Conservation (phyloP, 53 echinoderm and acorn worm genomes). For the Pentamera pediparva region DNA sequence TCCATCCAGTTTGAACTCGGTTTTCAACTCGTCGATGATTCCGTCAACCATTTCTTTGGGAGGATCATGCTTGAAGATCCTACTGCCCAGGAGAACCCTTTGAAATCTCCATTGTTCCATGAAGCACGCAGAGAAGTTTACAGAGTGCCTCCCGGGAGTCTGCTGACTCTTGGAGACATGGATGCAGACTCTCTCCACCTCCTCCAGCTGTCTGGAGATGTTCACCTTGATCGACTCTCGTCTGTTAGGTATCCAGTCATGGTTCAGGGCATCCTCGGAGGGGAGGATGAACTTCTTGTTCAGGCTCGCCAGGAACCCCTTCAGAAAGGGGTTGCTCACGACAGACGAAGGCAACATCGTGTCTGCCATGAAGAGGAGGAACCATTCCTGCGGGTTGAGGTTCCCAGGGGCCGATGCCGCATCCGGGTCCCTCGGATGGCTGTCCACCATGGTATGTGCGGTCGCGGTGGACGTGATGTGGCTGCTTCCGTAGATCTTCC, state of each 20-base stretch:
- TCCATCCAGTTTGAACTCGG: slow-evolving; percentile 4
- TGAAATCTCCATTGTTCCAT: slow-evolving; percentile 9
- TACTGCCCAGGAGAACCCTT: slow-evolving; percentile 1
- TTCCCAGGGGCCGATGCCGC: too few relatives aligned
- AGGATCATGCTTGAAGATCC: slow-evolving; percentile 1
- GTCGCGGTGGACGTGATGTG: background rate
- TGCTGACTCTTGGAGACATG: slow-evolving; percentile 13
- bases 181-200: slow-evolving; percentile 9
- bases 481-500: background rate
- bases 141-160: background rate
- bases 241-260: slow-evolving; percentile 17
- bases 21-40: background rate
- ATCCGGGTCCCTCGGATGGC: background rate
- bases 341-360: slow-evolving; percentile 16
- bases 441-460: background rate
- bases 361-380: slow-evolving; percentile 21
- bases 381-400: too few relatives aligned
- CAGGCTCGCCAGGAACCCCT: slow-evolving; percentile 8
- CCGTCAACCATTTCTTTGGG: background rate
- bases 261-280: background rate
- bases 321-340: background rate
- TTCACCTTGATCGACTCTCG: background rate
- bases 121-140: slow-evolving; percentile 3
- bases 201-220: background rate
- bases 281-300: slow-evolving; percentile 6